A percentile compares a stretch with the other conserved stretches of the same genome.
phyloP scores from a whole-genome alignment of 1,140 invertebrate genomes.

The Cyclina sinensis region DNA sequence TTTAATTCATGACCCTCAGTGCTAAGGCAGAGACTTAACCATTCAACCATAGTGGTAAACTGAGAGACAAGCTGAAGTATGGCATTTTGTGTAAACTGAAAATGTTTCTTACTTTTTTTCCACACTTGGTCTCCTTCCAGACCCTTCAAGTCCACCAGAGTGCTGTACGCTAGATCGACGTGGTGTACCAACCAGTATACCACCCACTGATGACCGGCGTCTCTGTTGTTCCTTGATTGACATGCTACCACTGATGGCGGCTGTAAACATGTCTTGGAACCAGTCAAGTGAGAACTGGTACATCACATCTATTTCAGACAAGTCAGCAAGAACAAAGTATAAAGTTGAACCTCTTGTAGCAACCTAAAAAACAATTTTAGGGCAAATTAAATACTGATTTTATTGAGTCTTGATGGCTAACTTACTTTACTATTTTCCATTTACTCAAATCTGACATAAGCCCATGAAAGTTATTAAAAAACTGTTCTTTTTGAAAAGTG shows the following conservation, averaged over 20 bases:
- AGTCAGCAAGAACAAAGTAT: conserved; percentile 86
- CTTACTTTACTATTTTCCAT: too few relatives aligned
- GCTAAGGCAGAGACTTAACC: too few relatives aligned
- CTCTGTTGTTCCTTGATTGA: conserved; percentile 54
- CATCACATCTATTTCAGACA: conserved; percentile 85
- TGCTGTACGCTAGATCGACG: conserved; percentile 17
- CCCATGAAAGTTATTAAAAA: too few relatives aligned
- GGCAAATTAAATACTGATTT: too few relatives aligned
- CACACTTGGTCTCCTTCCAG: conserved; percentile 7
- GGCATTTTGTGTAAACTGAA: too few relatives aligned
- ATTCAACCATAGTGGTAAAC: too few relatives aligned
- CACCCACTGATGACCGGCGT: conserved; percentile 17
- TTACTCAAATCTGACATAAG: too few relatives aligned
- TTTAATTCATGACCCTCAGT: too few relatives aligned
- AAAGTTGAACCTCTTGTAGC: conserved; percentile 85
- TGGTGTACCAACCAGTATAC: conserved; percentile 38
- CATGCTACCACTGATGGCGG: conserved; percentile 59
- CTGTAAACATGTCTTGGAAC: conserved; percentile 85
- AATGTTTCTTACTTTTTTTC: neutral
- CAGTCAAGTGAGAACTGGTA: conserved; percentile 86
- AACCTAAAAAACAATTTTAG: conserved; percentile 83
- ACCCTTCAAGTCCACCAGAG: neutral
- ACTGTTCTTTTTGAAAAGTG: too few relatives aligned
- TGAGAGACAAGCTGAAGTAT: too few relatives aligned
- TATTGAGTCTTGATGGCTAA: too few relatives aligned